Base-by-base conservation (phyloP, 2,888 invertebrate genomes). In the Cheilosia vernalis region DNA sequence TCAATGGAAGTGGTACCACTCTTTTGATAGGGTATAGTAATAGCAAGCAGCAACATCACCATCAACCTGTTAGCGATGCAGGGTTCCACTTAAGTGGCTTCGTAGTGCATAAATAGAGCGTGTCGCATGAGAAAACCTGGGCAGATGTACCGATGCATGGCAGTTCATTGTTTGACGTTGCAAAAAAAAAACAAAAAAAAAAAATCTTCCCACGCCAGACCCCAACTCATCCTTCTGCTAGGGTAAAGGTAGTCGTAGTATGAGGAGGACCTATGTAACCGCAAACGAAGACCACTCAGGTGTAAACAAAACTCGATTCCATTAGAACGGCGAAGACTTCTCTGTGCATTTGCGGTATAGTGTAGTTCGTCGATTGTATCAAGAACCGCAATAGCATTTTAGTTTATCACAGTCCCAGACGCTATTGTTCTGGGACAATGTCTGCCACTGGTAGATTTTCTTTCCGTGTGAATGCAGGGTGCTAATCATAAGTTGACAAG, bases 41-140 rank as follows among this genome's bases (percentile, higher is more conserved):
- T 37, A 4, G 37, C 37, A 6, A 19, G 56, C 13, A 47, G 44
- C 58, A 49, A 10, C 51, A 33, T 7, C 33, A 40, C 10, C 49
- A 60, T 77, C 78, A 66, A 83, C 78, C 83, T 79, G 83, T 79
- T 63, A 73, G 63, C 37, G 67, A 78, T 73, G 60, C 69, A 84
- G 53, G 66, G 80, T 84, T 84, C 84, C 84, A 80, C 80, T 70
- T 64, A 84, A 79, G 64, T 79, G 79, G 63, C 40, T 73, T 74
- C 73, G 33, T 42, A 42, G 44, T 66, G 67, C 67, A 73, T 53
- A 79, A 84, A 63, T 84, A 84, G 84, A 80, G 84, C 84, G 79
- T 74, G 70, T 79, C 74, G 79, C 49, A 56, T 74, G 70, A 47
- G 79, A 84, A 79, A 74, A n/a, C 58, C 58, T 33, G 17, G 42